Evolutionary conservation across 1,140 invertebrate species (phyloP).

Genomic region (Sycophaga agraensis): DNA sequence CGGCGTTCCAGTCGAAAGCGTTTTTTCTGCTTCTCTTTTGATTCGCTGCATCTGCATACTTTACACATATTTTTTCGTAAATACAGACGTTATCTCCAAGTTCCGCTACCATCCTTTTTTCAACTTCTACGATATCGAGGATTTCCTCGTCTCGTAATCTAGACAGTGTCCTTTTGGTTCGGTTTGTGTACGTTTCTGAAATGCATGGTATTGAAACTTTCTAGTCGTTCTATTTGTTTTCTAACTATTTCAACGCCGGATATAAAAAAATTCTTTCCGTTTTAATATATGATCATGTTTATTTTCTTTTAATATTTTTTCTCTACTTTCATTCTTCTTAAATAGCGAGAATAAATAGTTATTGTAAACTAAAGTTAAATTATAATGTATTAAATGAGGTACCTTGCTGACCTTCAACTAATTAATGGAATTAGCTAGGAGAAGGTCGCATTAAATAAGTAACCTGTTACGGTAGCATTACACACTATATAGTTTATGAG

Average conservation of each 20-base stretch:
- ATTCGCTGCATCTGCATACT: constrained; percentile 62
- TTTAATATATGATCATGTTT: too few relatives aligned
- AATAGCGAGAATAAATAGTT: too few relatives aligned
- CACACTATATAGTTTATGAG: constrained; percentile 16
- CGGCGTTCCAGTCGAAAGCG: constrained; percentile 63
- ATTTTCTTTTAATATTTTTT: too few relatives aligned
- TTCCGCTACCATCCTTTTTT: constrained; percentile 69
- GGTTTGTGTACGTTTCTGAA: constrained; percentile 66
- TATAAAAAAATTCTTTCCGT: too few relatives aligned
- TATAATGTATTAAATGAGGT: too few relatives aligned
- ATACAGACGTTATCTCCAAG: constrained; percentile 70
- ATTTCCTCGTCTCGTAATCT: constrained; percentile 53
- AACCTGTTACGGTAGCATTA: constrained; percentile 28
- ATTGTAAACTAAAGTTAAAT: too few relatives aligned
- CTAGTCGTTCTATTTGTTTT: too few relatives aligned
- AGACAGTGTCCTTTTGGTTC: constrained; percentile 51
- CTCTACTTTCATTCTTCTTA: too few relatives aligned
- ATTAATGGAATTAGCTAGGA: background rate
- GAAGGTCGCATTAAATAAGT: constrained; percentile 2
- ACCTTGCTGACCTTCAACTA: background rate
- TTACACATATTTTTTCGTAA: constrained; percentile 69
- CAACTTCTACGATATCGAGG: constrained; percentile 66
- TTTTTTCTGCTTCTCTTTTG: constrained; percentile 46
- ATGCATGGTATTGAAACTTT: too few relatives aligned
- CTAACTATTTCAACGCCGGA: too few relatives aligned